phyloP scores from a whole-genome alignment of 2,888 invertebrate species.

The Terebella lapidaria region DNA sequence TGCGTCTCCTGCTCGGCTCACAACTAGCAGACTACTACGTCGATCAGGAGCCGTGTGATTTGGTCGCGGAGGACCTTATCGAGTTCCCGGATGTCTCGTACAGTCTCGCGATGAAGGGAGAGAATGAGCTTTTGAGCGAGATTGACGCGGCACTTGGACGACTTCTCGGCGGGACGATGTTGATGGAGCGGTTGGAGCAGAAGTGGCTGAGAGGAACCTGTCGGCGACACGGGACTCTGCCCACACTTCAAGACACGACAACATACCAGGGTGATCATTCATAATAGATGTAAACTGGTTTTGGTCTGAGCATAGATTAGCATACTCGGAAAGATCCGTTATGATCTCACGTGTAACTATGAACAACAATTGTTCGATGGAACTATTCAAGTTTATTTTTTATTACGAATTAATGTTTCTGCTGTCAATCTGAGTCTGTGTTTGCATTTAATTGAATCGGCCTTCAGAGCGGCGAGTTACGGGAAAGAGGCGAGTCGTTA shows the following conservation, averaged over 20 bases:
- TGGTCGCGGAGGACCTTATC: background rate
- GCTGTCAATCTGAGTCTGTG: too few species aligned
- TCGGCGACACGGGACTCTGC: background rate
- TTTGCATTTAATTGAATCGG: too few species aligned
- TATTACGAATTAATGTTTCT: too few species aligned
- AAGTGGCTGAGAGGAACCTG: background rate
- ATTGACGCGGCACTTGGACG: background rate
- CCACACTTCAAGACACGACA: background rate
- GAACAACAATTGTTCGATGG: too few species aligned
- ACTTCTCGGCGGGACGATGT: background rate
- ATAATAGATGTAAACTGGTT: too few species aligned
- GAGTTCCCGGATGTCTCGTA: background rate
- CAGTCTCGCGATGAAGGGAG: background rate
- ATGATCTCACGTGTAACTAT: too few species aligned
- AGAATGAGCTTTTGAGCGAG: background rate
- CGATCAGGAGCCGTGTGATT: constrained; percentile 14
- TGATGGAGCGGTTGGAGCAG: background rate
- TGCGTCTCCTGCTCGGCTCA: constrained; percentile 6
- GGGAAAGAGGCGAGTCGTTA: too few species aligned
- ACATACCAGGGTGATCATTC: background rate
- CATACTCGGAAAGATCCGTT: too few species aligned
- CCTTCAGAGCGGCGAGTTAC: too few species aligned
- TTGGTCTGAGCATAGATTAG: too few species aligned
- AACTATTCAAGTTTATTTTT: too few species aligned
- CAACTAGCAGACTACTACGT: constrained; percentile 11